Conservation (phyloP, 2,113 vertebrate genomes). For the Plectropomus leopardus region DNA sequence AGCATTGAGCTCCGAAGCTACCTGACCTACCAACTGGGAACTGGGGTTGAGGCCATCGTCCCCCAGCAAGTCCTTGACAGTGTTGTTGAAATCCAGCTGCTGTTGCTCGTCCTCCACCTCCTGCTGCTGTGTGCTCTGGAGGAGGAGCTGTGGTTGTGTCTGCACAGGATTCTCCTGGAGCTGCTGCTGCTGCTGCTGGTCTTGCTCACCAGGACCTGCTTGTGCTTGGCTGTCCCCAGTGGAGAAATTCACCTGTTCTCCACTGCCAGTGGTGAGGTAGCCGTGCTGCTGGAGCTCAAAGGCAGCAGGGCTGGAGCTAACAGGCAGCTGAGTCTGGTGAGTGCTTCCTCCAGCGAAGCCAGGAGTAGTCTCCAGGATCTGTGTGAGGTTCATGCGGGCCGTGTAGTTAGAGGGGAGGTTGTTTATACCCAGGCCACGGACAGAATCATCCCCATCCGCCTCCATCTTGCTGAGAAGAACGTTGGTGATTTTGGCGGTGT, state of each 20-base stretch:
- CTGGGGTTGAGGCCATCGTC: slow-evolving; percentile 94
- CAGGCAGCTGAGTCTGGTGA: slow-evolving; percentile 86
- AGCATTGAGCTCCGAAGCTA: slow-evolving; percentile 92
- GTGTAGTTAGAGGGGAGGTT: slow-evolving; percentile 99
- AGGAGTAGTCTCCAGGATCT: slow-evolving; percentile 95
- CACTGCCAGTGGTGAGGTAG: slow-evolving; percentile 92
- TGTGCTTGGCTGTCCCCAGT: slow-evolving; percentile 94
- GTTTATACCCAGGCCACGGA: slow-evolving; percentile 96
- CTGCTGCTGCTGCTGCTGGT: slow-evolving; percentile 84
- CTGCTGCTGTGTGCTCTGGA: slow-evolving; percentile 82
- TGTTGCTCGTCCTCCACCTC: slow-evolving; percentile 84
- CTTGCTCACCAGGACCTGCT: slow-evolving; percentile 89
- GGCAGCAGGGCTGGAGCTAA: slow-evolving; percentile 90
- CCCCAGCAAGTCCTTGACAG: slow-evolving; percentile 97
- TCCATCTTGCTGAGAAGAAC: slow-evolving; percentile 98
- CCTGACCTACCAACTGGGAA: slow-evolving; percentile 95
- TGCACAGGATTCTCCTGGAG: slow-evolving; percentile 74
- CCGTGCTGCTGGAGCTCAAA: slow-evolving; percentile 97
- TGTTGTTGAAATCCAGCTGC: slow-evolving; percentile 96
- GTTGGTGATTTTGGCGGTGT: slow-evolving; percentile 94
- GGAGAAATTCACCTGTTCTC: slow-evolving; percentile 91
- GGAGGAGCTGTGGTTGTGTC: slow-evolving; percentile 79
- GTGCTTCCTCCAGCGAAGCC: slow-evolving; percentile 67
- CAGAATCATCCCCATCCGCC: slow-evolving; percentile 93
- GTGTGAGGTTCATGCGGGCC: slow-evolving; percentile 98